A percentile compares a stretch with the other conserved stretches of the same genome.
These are phyloP conservation scores for Drosophila eugracilis DNA, from an alignment of 1,140 invertebrate species.

Conservation along the genomic window DNA sequence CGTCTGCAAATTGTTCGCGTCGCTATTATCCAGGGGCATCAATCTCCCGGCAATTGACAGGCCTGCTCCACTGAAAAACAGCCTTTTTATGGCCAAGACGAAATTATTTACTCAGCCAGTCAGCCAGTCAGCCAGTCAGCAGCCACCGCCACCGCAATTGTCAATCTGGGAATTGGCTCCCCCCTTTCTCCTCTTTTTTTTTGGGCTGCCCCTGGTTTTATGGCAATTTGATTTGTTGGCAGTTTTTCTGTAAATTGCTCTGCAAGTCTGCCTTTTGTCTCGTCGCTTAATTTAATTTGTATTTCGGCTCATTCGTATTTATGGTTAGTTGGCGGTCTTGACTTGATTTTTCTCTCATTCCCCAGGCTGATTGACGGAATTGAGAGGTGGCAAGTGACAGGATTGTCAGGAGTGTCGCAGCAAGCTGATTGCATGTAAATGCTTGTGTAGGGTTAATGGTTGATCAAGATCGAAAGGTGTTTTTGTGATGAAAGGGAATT, in stretches of 20 bases:
- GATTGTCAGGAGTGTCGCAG: slow-evolving; percentile 13
- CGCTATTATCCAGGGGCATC: slow-evolving; percentile 82
- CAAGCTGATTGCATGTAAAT: slow-evolving; percentile 36
- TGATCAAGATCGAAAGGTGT: neutral
- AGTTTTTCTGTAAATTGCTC: slow-evolving; percentile 75
- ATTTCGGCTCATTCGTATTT: slow-evolving; percentile 57
- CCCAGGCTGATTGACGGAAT: slow-evolving; percentile 49
- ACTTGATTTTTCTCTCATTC: slow-evolving; percentile 9
- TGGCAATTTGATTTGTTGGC: slow-evolving; percentile 79
- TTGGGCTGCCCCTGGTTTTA: slow-evolving; percentile 45
- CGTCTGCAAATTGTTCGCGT: slow-evolving; percentile 82
- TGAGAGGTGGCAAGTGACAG: slow-evolving; percentile 23
- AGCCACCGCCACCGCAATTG: slow-evolving; percentile 63
- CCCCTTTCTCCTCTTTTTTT: neutral
- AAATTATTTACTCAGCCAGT: slow-evolving; percentile 78
- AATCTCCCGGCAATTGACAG: slow-evolving; percentile 78
- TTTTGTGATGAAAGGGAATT: neutral
- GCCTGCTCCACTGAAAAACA: slow-evolving; percentile 30
- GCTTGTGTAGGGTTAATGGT: slow-evolving; percentile 9
- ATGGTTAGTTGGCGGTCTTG: slow-evolving; percentile 71
- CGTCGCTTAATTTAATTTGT: slow-evolving; percentile 76
- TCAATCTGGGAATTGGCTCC: slow-evolving; percentile 72
- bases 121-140: slow-evolving; percentile 14
- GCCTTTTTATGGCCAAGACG: slow-evolving; percentile 75
- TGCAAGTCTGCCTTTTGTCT: slow-evolving; percentile 60